Base-by-base conservation (phyloP, 2,797 vertebrate species). In the Pseudotriccus pelzelni region DNA sequence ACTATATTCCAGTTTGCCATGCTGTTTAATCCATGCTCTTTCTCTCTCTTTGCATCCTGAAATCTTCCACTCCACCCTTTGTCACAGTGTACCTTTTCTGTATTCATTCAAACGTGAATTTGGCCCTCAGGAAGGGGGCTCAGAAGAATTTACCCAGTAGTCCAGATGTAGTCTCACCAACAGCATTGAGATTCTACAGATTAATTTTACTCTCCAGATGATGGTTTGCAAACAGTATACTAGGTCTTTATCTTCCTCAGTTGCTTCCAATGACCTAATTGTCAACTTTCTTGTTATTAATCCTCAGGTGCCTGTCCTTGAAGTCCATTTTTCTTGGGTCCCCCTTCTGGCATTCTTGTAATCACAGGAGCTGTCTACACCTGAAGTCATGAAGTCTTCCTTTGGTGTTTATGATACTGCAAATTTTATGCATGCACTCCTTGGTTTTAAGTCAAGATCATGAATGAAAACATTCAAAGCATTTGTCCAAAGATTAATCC, bases 341-440 rank as follows among this genome's bases (percentile, higher is more conserved):
- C 1, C 8, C 30, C 9, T 87, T 50, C 46, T 46, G 20, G 13
- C n/a, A 67, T 56, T 67, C 8, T 28, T 73, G 2, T 3, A 82
- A 22, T 32, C 28, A 60, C 1, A 47, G 7, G 6, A 44, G 30
- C 41, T 70, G 9, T 37, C 64, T 66, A 46, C 10, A 52, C 8
- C 23, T 60, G 68, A 28, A 49, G 12, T 49, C 1, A 43, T 69
- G 63, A 21, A 53, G 1, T 47, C 39, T 84, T 67, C 23, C 16
- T 67, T 86, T 53, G 84, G 27, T 62, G 25, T 66, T 85, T 62
- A 44, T 70, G n/a, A 25, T 62, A 20, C 19, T 53, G 16, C 3
- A 46, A 25, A 46, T 63, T 74, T 69, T 15, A 63, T 23, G 7
- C 4, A 30, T 1, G 0, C 5, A 46, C 3, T 59, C 30, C 32